Base-by-base conservation (phyloP, 64 coral and sea anemone genomes). In the Dendrophyllia cribrosa region DNA sequence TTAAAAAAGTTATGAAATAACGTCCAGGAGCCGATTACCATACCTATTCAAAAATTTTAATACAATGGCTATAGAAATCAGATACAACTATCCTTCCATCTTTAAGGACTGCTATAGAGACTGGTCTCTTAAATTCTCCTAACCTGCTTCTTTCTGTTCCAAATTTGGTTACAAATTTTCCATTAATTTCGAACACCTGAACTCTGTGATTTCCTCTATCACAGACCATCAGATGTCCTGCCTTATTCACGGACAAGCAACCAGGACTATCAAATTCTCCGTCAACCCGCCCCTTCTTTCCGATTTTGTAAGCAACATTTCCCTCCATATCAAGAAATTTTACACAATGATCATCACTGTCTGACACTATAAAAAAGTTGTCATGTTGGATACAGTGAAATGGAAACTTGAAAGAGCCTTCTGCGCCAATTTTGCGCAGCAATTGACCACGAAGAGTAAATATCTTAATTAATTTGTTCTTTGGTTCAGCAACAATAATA, bases 171-270 rank as follows among this genome's bases (percentile, higher is more conserved):
- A 72, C 0, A 72, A 72, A 72, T 10, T 7, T 70, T 9, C 67
- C 67, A 9, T 25, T 70, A 3, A 34, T 21, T 34, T 70, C 67
- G 43, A 72, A 72, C 13, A 72, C 24, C 9, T 43, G 69, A 14
- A 43, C 25, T 14, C 69, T 72, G 25, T 72, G 69, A 72, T 72
- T 44, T 0, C 3, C 4, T 44, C 2, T 4, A 72, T 72, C 69
- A 72, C 69, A 72, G 69, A 72, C 69, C 23, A 72, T 72, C 25
- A 46, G 26, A 4, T 72, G 34, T 72, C 69, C 69, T 46, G 69
- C 69, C 69, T 72, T 72, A 34, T 72, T 11, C 26, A 72, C 9
- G 26, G 9, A 44, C 6, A 72, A 15, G 26, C 69, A 72, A 10
- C 13, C 0, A 12, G 26, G 69, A 10, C 13, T 0, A 43, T 72